Evolutionary conservation across 2,888 invertebrate species (phyloP).

Genomic region (Andrena marginata): DNA sequence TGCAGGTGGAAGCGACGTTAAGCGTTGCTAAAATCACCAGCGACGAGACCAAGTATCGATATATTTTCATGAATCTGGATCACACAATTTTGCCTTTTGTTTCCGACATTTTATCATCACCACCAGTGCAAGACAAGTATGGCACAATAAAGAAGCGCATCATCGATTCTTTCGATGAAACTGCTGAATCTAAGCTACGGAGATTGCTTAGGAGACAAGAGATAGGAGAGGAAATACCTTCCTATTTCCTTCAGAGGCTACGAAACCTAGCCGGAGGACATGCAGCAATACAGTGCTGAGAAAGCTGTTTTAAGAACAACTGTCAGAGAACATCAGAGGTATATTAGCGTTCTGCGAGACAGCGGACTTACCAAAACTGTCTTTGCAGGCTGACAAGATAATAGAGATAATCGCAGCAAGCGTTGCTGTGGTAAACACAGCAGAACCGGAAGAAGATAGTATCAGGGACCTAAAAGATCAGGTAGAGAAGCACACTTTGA

Average conservation of each 20-base stretch:
- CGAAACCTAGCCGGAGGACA: not conserved
- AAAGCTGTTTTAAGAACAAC: not conserved
- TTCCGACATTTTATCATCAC: not conserved
- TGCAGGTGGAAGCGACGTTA: constrained; percentile 5
- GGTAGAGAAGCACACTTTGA: not conserved
- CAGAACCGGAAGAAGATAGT: too few species aligned
- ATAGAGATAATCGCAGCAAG: not conserved
- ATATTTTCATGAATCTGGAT: not conserved
- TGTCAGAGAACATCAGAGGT: not conserved
- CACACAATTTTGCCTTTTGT: not conserved
- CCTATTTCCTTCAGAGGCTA: not conserved
- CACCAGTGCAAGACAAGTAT: not conserved
- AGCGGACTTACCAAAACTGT: not conserved
- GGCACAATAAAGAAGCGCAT: not conserved
- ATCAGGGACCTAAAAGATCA: not conserved
- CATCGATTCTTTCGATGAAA: not conserved
- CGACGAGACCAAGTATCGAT: not conserved
- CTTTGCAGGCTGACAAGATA: not conserved
- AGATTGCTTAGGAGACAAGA: not conserved
- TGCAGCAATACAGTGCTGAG: not conserved
- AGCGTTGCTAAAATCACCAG: not conserved
- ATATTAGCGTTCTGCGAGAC: not conserved
- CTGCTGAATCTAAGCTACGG: not conserved
- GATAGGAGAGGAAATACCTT: not conserved
- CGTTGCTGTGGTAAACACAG: too few species aligned